A percentile compares a stretch with the other conserved stretches of the same genome.
phyloP scores from a whole-genome alignment of 2,888 invertebrate genomes.

The Argyresthia albistria region DNA sequence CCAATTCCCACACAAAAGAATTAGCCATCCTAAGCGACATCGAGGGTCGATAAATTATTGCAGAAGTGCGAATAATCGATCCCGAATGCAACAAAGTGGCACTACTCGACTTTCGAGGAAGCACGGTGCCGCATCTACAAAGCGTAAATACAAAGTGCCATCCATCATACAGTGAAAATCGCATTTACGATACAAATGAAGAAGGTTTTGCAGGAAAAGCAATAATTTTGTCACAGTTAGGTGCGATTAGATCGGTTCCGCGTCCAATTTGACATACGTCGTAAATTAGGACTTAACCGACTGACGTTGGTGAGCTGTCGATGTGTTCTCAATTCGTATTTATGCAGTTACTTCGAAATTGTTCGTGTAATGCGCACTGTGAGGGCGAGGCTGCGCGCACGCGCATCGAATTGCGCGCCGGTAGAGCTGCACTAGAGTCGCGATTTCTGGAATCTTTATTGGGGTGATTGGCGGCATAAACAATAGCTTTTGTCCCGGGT shows the following conservation, averaged over 20 bases:
- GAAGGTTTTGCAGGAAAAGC: constrained; percentile 67
- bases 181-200: constrained; percentile 40
- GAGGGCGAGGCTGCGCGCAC: constrained; percentile 46
- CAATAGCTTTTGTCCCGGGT: constrained; percentile 62
- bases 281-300: constrained; percentile 57
- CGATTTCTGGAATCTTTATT: constrained; percentile 69
- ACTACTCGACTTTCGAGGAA: constrained; percentile 1
- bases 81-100: constrained; percentile 46
- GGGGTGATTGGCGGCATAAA: constrained; percentile 71
- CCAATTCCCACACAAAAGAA: constrained; percentile 46
- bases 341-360: constrained; percentile 24
- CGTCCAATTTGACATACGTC: constrained; percentile 66
- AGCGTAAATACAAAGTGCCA: not conserved
- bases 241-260: constrained; percentile 67
- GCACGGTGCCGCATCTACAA: constrained; percentile 20
- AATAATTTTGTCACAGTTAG: constrained; percentile 70
- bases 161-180: no score
- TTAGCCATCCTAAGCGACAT: constrained; percentile 59
- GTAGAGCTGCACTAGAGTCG: constrained; percentile 31
- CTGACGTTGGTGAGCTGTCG: constrained; percentile 38
- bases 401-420: constrained; percentile 68
- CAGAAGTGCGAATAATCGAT: constrained; percentile 52
- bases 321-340: constrained; percentile 14
- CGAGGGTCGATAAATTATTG: constrained; percentile 60
- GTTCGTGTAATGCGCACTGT: constrained; percentile 40